Conservation (phyloP, 1,140 invertebrate genomes). For the Drosophila kohkoa region DNA sequence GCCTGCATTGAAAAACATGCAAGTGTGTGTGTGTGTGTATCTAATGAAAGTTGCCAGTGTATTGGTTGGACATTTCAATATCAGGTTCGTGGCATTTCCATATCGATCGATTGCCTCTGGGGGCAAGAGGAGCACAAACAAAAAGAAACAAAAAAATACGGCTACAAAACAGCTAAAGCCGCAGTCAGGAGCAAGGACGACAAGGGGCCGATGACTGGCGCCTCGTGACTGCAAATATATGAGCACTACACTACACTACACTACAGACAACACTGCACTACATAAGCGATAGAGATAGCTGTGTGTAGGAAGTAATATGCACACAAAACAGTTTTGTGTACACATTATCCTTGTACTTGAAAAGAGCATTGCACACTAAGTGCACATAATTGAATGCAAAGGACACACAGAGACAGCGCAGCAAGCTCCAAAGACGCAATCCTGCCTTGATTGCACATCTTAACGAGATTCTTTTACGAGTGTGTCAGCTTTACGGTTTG, state of each 20-base stretch:
- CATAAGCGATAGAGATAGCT: constrained; percentile 8
- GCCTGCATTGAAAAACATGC: constrained; percentile 24
- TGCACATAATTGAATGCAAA: constrained; percentile 74
- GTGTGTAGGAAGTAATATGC: constrained; percentile 11
- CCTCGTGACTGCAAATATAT: constrained; percentile 27
- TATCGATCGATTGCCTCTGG: constrained; percentile 61
- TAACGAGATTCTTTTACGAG: constrained; percentile 58
- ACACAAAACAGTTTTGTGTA: constrained; percentile 38
- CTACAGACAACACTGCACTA: neutral
- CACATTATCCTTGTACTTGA: constrained; percentile 79
- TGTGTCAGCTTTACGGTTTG: constrained; percentile 4
- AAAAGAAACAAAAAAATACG: neutral
- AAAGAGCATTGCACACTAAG: constrained; percentile 66
- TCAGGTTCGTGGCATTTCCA: constrained; percentile 74
- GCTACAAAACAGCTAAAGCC: constrained; percentile 2
- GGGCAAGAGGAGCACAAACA: constrained; percentile 7
- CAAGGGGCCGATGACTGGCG: constrained; percentile 7
- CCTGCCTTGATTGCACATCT: constrained; percentile 43
- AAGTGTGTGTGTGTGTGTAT: neutral
- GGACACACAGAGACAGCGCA: constrained; percentile 37
- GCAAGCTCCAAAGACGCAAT: constrained; percentile 37
- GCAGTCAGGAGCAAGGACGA: constrained; percentile 9
- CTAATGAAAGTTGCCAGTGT: constrained; percentile 25
- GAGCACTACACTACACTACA: constrained; percentile 9
- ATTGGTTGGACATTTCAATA: constrained; percentile 67